Percentiles rank a stretch among this genome's conserved stretches.
These are phyloP conservation scores for Oscheius sp. DNA, from an alignment of 2,888 invertebrate genomes.

Conservation along the genomic window DNA sequence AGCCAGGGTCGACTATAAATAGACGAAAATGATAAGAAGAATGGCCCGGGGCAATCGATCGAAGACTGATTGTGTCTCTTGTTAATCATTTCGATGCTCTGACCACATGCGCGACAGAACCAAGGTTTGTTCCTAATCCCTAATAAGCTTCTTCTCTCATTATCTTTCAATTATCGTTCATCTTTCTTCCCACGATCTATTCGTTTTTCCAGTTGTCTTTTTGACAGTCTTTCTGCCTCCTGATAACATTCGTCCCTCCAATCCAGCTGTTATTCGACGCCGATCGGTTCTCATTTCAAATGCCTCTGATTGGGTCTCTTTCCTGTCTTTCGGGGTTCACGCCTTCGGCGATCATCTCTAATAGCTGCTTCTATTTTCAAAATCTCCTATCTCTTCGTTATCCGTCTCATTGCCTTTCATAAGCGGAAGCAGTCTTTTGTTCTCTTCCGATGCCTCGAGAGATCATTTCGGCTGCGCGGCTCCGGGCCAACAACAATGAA, in stretches of 20 bases:
- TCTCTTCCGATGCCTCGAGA: background rate
- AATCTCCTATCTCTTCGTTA: background rate
- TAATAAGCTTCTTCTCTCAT: background rate
- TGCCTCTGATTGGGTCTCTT: constrained; percentile 16
- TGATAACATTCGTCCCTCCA: background rate
- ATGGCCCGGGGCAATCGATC: constrained; percentile 21
- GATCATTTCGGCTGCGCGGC: constrained; percentile 6
- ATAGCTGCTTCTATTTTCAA: background rate
- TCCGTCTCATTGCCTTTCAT: background rate
- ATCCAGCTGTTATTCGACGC: constrained; percentile 13
- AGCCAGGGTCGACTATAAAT: constrained; percentile 23
- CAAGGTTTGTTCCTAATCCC: constrained; percentile 3
- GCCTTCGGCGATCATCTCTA: background rate
- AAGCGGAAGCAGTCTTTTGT: background rate
- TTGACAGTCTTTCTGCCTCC: background rate
- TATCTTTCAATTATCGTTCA: background rate
- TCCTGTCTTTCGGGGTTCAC: constrained; percentile 7
- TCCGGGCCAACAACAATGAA: constrained; percentile 14
- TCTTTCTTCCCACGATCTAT: background rate
- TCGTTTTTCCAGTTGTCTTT: background rate
- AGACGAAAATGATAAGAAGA: constrained; percentile 12
- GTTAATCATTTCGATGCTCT: constrained; percentile 15
- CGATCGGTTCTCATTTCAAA: constrained; percentile 13
- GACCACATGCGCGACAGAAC: background rate
- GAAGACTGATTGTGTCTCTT: constrained; percentile 1